phyloP scores from a whole-genome alignment of 2,888 invertebrate species.

The Nysson spinosus region DNA sequence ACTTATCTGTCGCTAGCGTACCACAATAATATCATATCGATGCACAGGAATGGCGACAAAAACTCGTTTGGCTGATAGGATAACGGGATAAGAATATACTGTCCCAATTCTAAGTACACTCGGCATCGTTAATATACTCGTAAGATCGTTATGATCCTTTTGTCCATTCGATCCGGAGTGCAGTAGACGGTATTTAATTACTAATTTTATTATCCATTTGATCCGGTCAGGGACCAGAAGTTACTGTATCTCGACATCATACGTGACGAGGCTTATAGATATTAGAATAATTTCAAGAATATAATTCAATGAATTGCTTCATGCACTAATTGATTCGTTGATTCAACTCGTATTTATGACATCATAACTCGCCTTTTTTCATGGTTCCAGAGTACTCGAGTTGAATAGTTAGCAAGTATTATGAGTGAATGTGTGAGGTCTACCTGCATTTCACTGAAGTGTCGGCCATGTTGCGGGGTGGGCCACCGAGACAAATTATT shows the following conservation, averaged over 20 bases:
- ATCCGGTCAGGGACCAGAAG: background rate
- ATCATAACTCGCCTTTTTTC: conserved; percentile 3
- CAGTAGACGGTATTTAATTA: conserved; percentile 2
- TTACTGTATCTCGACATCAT: background rate
- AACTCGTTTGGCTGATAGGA: too few relatives aligned
- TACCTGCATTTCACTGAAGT: conserved; percentile 48
- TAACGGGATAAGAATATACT: too few relatives aligned
- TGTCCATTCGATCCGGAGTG: background rate
- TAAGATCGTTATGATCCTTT: too few relatives aligned
- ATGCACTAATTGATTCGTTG: conserved; percentile 50
- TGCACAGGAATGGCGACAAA: too few relatives aligned
- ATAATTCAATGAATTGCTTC: conserved; percentile 29
- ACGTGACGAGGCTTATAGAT: too few relatives aligned
- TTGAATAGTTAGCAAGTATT: too few relatives aligned
- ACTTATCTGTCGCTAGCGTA: too few relatives aligned
- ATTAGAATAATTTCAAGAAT: conserved; percentile 36
- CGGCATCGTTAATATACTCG: too few relatives aligned
- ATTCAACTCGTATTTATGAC: conserved; percentile 27
- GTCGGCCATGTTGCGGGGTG: conserved; percentile 47
- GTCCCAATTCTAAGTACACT: too few relatives aligned
- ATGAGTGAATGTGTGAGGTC: conserved; percentile 27
- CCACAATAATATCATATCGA: too few relatives aligned
- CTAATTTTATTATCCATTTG: conserved; percentile 3
- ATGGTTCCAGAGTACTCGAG: too few relatives aligned
- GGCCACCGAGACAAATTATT: conserved; percentile 52